These are phyloP conservation scores for Eleginops maclovinus DNA, from an alignment of 2,113 vertebrate genomes.

Conservation along the genomic window DNA sequence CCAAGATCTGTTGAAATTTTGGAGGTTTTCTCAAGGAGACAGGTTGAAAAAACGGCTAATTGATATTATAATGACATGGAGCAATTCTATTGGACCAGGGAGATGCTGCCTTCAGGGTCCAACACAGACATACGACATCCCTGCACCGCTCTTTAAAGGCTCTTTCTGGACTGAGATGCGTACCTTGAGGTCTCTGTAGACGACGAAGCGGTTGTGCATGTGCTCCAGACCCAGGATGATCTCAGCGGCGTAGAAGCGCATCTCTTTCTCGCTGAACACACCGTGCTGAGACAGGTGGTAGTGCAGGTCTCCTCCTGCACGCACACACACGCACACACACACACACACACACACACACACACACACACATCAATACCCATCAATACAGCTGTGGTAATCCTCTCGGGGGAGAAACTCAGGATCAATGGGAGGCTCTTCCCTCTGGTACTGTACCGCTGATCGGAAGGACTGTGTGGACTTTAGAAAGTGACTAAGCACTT, in stretches of 20 bases:
- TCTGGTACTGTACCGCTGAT: background rate
- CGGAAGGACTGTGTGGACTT: background rate
- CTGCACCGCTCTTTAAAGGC: too few species aligned
- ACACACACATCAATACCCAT: background rate
- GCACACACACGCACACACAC: constrained; percentile 25
- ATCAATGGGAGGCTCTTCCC: background rate
- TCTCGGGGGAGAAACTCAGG: constrained; percentile 6
- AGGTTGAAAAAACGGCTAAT: too few species aligned
- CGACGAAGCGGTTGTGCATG: constrained; percentile 97
- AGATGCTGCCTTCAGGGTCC: too few species aligned
- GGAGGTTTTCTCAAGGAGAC: too few species aligned
- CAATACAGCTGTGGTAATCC: constrained; percentile 10
- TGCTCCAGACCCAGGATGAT: constrained; percentile 97
- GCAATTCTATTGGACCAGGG: too few species aligned
- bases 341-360: too few species aligned
- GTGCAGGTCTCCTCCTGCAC: constrained; percentile 94
- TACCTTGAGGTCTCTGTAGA: constrained; percentile 98
- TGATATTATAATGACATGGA: too few species aligned
- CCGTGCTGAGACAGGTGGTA: constrained; percentile 98
- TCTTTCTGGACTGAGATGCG: too few species aligned
- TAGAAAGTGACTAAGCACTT: background rate
- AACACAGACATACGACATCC: too few species aligned
- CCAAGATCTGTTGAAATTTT: too few species aligned
- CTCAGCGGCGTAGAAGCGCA: constrained; percentile 97
- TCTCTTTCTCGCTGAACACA: constrained; percentile 97